Conservation (phyloP, 2,797 vertebrate species). For the Pampus argenteus region DNA sequence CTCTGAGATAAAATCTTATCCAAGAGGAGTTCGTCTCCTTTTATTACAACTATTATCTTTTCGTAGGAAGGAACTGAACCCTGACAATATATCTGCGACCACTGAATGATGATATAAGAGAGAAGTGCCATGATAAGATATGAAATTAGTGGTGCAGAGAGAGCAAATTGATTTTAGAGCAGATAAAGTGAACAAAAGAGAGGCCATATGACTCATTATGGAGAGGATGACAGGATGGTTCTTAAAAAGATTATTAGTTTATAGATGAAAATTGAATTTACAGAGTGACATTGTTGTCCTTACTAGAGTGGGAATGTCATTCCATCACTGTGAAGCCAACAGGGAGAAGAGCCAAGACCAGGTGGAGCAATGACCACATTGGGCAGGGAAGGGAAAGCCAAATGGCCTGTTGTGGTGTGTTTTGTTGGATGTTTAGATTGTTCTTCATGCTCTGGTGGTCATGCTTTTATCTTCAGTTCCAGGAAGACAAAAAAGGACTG, state of each 20-base stretch:
- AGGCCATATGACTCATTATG: neutral
- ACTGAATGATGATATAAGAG: slow-evolving; percentile 18
- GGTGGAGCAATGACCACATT: slow-evolving; percentile 46
- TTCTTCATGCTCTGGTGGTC: slow-evolving; percentile 33
- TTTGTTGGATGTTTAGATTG: slow-evolving; percentile 35
- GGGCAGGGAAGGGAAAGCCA: slow-evolving; percentile 31
- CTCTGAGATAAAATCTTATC: slow-evolving; percentile 18
- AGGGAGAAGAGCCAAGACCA: slow-evolving; percentile 49
- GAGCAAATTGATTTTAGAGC: slow-evolving; percentile 31
- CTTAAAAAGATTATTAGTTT: slow-evolving; percentile 20
- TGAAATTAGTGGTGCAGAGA: slow-evolving; percentile 19
- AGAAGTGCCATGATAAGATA: slow-evolving; percentile 20
- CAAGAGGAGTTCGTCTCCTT: neutral
- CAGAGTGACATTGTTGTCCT: slow-evolving; percentile 27
- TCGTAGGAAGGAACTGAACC: slow-evolving; percentile 6
- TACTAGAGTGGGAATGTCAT: slow-evolving; percentile 38
- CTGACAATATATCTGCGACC: slow-evolving; percentile 5
- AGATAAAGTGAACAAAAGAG: slow-evolving; percentile 16
- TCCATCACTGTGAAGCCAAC: slow-evolving; percentile 34
- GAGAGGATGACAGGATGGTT: slow-evolving; percentile 13
- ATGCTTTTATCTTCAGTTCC: slow-evolving; percentile 12
- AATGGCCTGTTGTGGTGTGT: slow-evolving; percentile 10
- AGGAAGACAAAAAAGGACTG: slow-evolving; percentile 20
- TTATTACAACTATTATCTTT: slow-evolving; percentile 21
- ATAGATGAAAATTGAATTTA: slow-evolving; percentile 33